Conservation (phyloP, 2,888 invertebrate species). For the Teleogryllus oceanicus region DNA sequence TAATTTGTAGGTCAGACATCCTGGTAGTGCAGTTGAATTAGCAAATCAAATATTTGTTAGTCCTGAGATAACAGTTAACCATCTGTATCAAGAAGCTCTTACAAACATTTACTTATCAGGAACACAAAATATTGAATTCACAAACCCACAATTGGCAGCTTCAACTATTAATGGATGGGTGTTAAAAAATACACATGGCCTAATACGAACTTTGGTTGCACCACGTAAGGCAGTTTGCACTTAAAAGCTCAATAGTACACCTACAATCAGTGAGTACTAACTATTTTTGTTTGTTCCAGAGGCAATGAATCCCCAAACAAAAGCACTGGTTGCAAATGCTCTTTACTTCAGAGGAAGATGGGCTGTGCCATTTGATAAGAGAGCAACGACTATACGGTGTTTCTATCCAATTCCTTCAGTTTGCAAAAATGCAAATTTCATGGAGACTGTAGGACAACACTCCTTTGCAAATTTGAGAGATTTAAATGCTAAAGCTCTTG, state of each 20-base stretch:
- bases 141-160: slow-evolving; percentile 48
- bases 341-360: slow-evolving; percentile 77
- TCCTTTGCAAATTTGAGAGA: slow-evolving; percentile 59
- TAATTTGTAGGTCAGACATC: background rate
- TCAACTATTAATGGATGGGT: slow-evolving; percentile 61
- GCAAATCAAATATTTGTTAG: slow-evolving; percentile 39
- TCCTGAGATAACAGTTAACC: slow-evolving; percentile 40
- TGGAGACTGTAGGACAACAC: slow-evolving; percentile 62
- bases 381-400: slow-evolving; percentile 53
- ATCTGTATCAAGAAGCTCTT: slow-evolving; percentile 50
- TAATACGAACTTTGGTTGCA: slow-evolving; percentile 55
- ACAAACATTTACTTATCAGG: slow-evolving; percentile 53
- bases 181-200: slow-evolving; percentile 53
- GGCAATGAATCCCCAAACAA: slow-evolving; percentile 47
- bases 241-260: too few relatives aligned
- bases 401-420: slow-evolving; percentile 62
- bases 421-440: slow-evolving; percentile 62
- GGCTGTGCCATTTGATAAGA: slow-evolving; percentile 62
- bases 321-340: slow-evolving; percentile 70
- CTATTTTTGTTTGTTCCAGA: background rate
- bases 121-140: slow-evolving; percentile 53
- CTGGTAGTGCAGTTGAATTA: slow-evolving; percentile 22
- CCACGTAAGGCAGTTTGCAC: slow-evolving; percentile 48
- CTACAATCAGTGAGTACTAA: too few relatives aligned
- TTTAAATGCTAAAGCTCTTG: slow-evolving; percentile 64